Base-by-base conservation (phyloP, 2,888 invertebrate genomes). In the Parapristionchus giblindavisi region DNA sequence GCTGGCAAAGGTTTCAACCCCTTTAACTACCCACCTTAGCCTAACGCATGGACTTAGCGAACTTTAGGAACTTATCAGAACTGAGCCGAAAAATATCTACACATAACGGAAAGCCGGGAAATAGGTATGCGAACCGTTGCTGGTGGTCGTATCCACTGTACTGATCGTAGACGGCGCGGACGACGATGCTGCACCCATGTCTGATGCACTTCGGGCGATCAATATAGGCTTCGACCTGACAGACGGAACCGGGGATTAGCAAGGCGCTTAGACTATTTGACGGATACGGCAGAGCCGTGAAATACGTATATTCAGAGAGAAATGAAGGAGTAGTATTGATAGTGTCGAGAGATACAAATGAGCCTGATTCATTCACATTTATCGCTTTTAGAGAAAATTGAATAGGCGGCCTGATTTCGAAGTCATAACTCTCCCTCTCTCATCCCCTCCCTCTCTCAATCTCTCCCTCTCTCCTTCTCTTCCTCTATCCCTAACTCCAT, bases 371-470 rank as follows among this genome's bases (percentile, higher is more conserved):
- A 32, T 36, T 60, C 21, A 34, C 32, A 34, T 29, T 36, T 34
- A 14, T 56, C 11, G 11, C 6, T 32, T n/a, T 21, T n/a, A 3
- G 29, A 32, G 56, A 6, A 6, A 58, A 32, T 43, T 65, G 63
- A 65, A 65, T 65, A 61, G 63, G 43, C 63, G 24, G 43, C 43
- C 32, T 65, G 63, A 65, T 65, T 65, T 65, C 43, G 11, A n/a
- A n/a, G n/a, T n/a, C n/a, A n/a, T n/a, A n/a, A n/a, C n/a, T n/a
- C n/a, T n/a, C n/a, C n/a, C n/a, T 36, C 29, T 29, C 17, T 4
- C 21, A 38, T 24, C 34, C 61, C 2, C 36, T 38, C 32, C n/a
- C 36, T 14, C 21, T 36, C 38, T 29, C 5, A 6, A 2, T 17
- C 34, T 17, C 17, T 2, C 2, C 58, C n/a, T n/a, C 58, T 58